These are phyloP conservation scores for Petaurus breviceps DNA, from an alignment of 2,113 vertebrate species.

Conservation along the genomic window DNA sequence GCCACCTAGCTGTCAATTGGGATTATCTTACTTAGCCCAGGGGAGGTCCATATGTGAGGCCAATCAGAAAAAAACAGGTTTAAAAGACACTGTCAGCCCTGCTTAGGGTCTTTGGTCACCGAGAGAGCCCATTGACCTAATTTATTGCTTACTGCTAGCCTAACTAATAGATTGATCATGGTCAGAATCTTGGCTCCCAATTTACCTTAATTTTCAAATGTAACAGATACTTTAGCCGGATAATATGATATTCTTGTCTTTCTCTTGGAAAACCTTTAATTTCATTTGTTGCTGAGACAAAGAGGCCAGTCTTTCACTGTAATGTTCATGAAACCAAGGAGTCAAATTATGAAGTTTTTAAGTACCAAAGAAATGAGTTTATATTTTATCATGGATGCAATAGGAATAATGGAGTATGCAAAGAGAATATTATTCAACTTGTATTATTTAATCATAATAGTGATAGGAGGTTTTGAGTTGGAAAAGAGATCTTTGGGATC, in stretches of 20 bases:
- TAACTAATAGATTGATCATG: too few relatives aligned
- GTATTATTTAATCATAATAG: background rate
- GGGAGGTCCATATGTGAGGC: too few relatives aligned
- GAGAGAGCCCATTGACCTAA: too few relatives aligned
- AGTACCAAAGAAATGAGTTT: background rate
- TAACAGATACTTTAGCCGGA: background rate
- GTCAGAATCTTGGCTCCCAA: too few relatives aligned
- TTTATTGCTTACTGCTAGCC: too few relatives aligned
- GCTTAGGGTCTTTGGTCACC: too few relatives aligned
- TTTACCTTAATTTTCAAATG: background rate
- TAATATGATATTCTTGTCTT: background rate
- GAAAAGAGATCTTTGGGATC: background rate
- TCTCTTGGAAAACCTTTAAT: background rate
- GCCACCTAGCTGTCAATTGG: too few relatives aligned
- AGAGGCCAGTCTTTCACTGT: background rate
- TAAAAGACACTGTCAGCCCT: too few relatives aligned
- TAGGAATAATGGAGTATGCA: background rate
- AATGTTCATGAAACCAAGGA: background rate
- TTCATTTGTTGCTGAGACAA: background rate
- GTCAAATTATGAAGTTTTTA: background rate
- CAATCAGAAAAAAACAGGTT: too few relatives aligned
- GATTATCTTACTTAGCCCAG: too few relatives aligned
- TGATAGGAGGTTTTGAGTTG: background rate
- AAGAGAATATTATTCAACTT: background rate
- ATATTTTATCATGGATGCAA: background rate